Base-by-base conservation (phyloP, 2,113 vertebrate genomes). In the Thamnaconus septentrionalis region DNA sequence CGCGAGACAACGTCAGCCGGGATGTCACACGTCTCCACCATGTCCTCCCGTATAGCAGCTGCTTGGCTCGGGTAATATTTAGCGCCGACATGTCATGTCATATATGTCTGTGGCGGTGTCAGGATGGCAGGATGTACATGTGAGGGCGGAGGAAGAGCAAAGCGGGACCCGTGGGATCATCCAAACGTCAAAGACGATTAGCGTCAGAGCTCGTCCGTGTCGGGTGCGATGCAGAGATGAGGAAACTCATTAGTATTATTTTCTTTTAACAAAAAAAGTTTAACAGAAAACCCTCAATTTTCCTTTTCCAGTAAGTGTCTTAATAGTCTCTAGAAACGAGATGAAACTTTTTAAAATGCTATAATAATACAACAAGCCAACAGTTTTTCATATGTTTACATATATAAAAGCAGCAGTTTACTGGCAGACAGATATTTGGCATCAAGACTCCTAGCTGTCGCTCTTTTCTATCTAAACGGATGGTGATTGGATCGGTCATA, bases 111-210 rank as follows among this genome's bases (percentile, higher is more conserved):
- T 52, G 9, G 68, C 56, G 48, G 50, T 57, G 70, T 70, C 64
- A 75, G 11, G 18, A 31, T 51, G 64, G 79, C 78, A 61, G n/a
- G 57, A 61, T 48, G 75, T 64, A 51, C 75, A 72, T 76, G 71
- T 71, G 71, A 72, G 54, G 58, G 56, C 64, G 57, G 73, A 2
- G 18, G 55, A 39, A 52, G 55, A 60, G 69, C 31, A 76, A 76
- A 61, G 44, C 39, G 7, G 45, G 18, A 42, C 71, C 58, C 59
- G 51, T 65, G 47, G 62, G 55, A 56, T 56, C 56, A 70, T 49
- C 41, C 49, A 66, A 48, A 64, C 54, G 54, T 62, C 66, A 80
- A 52, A 65, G 41, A 45, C 47, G 47, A 43, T 61, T 70, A 76
- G 78, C 61, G 82, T 66, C 72, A 59, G 61, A 61, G 45, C 9